Evolutionary conservation across 2,888 invertebrate genomes (phyloP), one percentile per base, ranked within the genome.

Genomic region (Drosophila imparisetae): DNA sequence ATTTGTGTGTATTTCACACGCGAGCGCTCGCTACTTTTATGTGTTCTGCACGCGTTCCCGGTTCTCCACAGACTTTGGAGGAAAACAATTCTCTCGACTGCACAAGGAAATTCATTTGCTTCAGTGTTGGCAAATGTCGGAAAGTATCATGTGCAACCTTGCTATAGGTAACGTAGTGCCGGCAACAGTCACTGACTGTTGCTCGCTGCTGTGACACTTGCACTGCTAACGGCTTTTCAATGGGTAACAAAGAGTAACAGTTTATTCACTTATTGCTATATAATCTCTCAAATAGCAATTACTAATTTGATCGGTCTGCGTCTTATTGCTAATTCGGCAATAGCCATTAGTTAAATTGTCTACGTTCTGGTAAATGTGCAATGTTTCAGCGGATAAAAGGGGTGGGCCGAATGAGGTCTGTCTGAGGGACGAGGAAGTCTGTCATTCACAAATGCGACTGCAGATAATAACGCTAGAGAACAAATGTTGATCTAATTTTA

Each of bases 1-100:
- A 18, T 58, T 32, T 65, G 50, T 15, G 34, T 34, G 36, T 3
- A 32, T 38, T 55, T 66, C 0, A 34, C 45, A 42, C 40, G 49
- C 29, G 36, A 32, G 30, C 29, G 24, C 24, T 36, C 11, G 21
- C n/a, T 38, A 7, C 29, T 21, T 6, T n/a, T 29, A 30, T 13
- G n/a, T 52, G n/a, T 52, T 87, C 81, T 76, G 79, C 71, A 72
- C 79, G 73, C 81, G 68, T 83, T 85, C 85, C 80, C 88, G 82
- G 81, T 86, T 90, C 80, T 80, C 81, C 61, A 87, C 82, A 78
- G 79, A 89, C 90, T 90, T 90, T 86, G 80, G 72, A 78, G 49
- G 50, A 55, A 65, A 72, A 58, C 30, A 50, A 61, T 66, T 68
- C 67, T 72, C 65, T 64, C 67, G 53, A 69, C 66, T 67, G 62